These are phyloP conservation scores for Drosophila peninsularis DNA, from an alignment of 2,888 invertebrate species.

Conservation along the genomic window DNA sequence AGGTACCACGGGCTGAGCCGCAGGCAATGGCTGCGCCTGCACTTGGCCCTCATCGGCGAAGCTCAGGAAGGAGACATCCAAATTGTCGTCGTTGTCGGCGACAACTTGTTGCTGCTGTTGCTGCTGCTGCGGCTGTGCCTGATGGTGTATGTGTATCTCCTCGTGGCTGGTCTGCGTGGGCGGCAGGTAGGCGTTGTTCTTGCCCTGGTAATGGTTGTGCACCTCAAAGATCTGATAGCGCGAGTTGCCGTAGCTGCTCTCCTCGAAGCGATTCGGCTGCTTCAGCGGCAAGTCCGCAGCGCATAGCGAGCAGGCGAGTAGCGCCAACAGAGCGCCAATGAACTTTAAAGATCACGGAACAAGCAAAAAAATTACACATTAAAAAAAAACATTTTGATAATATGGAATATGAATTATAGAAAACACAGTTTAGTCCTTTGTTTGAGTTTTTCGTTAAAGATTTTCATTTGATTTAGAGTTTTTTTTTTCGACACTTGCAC, in stretches of 20 bases:
- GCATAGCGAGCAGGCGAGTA: conserved; percentile 57
- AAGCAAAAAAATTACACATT: conserved; percentile 10
- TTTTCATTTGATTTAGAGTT: not conserved
- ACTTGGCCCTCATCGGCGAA: conserved; percentile 46
- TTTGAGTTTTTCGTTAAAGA: not conserved
- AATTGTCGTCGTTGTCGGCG: conserved; percentile 58
- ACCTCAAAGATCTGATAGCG: conserved; percentile 78
- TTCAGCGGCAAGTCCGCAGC: conserved; percentile 73
- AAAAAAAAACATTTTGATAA: conserved; percentile 8
- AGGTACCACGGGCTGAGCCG: conserved; percentile 48
- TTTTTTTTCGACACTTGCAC: conserved; percentile 30
- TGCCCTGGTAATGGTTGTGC: conserved; percentile 68
- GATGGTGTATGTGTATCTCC: conserved; percentile 63
- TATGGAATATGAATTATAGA: not conserved
- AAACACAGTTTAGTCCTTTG: conserved; percentile 17
- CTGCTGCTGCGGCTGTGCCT: conserved; percentile 20
- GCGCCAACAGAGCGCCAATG: conserved; percentile 57
- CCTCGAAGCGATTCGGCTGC: conserved; percentile 56
- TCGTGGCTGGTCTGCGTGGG: conserved; percentile 41
- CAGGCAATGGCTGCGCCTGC: not conserved
- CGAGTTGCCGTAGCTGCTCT: conserved; percentile 69
- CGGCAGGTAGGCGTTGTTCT: conserved; percentile 51
- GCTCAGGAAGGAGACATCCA: conserved; percentile 69
- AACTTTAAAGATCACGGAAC: conserved; percentile 41
- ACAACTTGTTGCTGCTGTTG: conserved; percentile 24